Evolutionary conservation across 2,797 vertebrate genomes (phyloP).

Genomic region (Oryzias dopingdopingensis): DNA sequence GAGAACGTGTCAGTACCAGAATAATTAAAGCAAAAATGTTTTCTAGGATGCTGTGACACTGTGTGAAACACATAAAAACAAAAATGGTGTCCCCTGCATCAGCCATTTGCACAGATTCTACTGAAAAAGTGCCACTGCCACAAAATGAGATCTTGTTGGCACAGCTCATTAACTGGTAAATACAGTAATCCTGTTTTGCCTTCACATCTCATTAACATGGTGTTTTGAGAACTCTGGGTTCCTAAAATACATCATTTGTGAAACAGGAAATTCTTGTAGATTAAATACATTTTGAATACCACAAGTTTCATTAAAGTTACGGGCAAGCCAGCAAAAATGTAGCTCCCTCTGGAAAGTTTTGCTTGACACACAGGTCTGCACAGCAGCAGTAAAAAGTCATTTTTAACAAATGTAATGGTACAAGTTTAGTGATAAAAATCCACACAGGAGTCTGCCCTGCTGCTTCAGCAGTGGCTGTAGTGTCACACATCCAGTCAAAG

Average conservation of each 20-base stretch:
- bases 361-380: not conserved
- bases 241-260: not conserved
- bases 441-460: constrained; percentile 21
- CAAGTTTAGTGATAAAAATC: constrained; percentile 28
- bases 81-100: not conserved
- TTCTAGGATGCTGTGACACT: constrained; percentile 17
- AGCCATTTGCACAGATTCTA: not conserved
- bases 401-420: constrained; percentile 22
- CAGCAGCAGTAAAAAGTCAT: constrained; percentile 9
- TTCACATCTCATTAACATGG: too few species aligned
- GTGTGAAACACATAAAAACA: not conserved
- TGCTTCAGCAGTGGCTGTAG: constrained; percentile 24
- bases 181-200: too few species aligned
- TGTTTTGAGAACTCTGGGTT: not conserved
- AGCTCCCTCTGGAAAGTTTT: constrained; percentile 2
- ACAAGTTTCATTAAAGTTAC: not conserved
- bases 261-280: not conserved
- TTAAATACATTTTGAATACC: not conserved
- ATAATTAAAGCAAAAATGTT: constrained; percentile 7
- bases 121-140: not conserved
- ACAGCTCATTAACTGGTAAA: not conserved
- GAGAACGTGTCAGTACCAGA: constrained; percentile 21
- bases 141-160: not conserved
- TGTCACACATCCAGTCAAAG: constrained; percentile 34
- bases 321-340: constrained; percentile 1